Conservation (phyloP, 1,140 invertebrate species). For the Dreissena polymorpha region DNA sequence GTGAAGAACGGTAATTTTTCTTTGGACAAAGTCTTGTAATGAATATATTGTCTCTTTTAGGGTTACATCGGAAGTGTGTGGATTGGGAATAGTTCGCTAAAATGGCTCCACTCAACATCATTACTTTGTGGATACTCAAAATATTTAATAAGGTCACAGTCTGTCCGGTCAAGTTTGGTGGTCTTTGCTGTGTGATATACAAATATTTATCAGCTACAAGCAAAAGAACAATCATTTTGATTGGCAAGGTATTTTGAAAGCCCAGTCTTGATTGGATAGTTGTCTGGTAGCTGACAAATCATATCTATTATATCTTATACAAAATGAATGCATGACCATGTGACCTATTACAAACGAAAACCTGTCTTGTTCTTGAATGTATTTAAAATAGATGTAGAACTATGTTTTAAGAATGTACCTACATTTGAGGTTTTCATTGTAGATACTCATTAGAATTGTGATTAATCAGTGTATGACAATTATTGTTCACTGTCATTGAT, state of each 20-base stretch:
- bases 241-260: constrained; percentile 49
- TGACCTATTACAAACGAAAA: constrained; percentile 20
- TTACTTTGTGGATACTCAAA: constrained; percentile 14
- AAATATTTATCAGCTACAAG: constrained; percentile 42
- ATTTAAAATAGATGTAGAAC: too few relatives aligned
- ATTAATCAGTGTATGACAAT: too few relatives aligned
- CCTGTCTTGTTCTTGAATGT: background rate
- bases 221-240: constrained; percentile 45
- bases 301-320: constrained; percentile 47
- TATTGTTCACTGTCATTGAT: too few relatives aligned
- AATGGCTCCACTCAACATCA: background rate
- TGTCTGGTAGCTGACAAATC: constrained; percentile 55
- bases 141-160: constrained; percentile 22
- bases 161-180: constrained; percentile 2
- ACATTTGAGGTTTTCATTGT: too few relatives aligned
- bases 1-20: too few relatives aligned
- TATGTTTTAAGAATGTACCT: too few relatives aligned
- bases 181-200: constrained; percentile 49
- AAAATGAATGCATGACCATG: constrained; percentile 52
- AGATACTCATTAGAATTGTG: too few relatives aligned
- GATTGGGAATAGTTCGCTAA: constrained; percentile 56
- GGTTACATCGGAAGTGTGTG: constrained; percentile 54
- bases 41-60: constrained; percentile 35
- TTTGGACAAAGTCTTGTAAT: too few relatives aligned
- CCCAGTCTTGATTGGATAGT: constrained; percentile 53